A percentile compares a stretch with the other conserved stretches of the same genome.
Conservation (phyloP, 2,888 invertebrate genomes). For the Oscheius myriophilus region DNA sequence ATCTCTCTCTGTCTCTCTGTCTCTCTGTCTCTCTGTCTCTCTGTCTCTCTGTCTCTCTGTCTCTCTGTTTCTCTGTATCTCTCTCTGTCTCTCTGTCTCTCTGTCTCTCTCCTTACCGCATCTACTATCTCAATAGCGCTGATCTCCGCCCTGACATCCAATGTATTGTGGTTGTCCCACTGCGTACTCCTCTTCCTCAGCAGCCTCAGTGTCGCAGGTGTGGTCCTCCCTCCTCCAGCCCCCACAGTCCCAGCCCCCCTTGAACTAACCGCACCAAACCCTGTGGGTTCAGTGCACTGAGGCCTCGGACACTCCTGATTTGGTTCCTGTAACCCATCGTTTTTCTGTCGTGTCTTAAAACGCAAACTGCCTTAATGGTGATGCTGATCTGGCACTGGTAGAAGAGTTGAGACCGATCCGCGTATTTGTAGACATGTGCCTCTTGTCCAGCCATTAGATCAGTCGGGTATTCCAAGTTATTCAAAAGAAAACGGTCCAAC, state of each 20-base stretch:
- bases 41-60: too few species aligned
- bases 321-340: slow-evolving; percentile 53
- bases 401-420: slow-evolving; percentile 64
- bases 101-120: slow-evolving; percentile 6
- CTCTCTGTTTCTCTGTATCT: too few species aligned
- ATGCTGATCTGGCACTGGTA: slow-evolving; percentile 69
- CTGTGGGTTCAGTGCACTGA: slow-evolving; percentile 64
- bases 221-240: not conserved
- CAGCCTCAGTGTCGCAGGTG: not conserved
- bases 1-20: too few species aligned
- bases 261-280: slow-evolving; percentile 64
- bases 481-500: slow-evolving; percentile 62
- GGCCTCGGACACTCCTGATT: slow-evolving; percentile 67
- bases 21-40: too few species aligned
- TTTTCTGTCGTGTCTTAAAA: not conserved
- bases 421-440: slow-evolving; percentile 69
- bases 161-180: slow-evolving; percentile 50
- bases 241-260: slow-evolving; percentile 26
- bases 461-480: slow-evolving; percentile 66
- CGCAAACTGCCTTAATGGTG: slow-evolving; percentile 53
- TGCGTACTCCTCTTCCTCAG: slow-evolving; percentile 29
- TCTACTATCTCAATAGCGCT: slow-evolving; percentile 54
- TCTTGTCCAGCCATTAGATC: slow-evolving; percentile 67
- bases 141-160: slow-evolving; percentile 60
- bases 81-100: too few species aligned